Base-by-base conservation (phyloP, 2,113 vertebrate genomes). In the Pachypanchax playfairii region DNA sequence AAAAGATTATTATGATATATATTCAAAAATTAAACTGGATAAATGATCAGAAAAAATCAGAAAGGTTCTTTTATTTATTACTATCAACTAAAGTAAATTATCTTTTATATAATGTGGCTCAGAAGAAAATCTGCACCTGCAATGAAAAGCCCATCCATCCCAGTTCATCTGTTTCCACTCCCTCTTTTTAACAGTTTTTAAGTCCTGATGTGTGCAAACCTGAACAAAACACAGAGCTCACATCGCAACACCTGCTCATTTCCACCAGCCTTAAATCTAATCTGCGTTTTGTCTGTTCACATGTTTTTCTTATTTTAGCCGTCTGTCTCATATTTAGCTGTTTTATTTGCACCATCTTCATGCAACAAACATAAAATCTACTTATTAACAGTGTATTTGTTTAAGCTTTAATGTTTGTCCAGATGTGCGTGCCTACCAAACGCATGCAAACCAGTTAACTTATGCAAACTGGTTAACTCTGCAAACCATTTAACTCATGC, bases 221-320 rank as follows among this genome's bases (percentile, higher is more conserved):
- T 62, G 53, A 70, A 70, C 68, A 76, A 72, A 70, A 56, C 48
- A n/a, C n/a, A n/a, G n/a, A 24, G 58, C 64, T 43, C 36, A 1
- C n/a, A n/a, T n/a, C n/a, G 21, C 33, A 63, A 31, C 17, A 52
- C 17, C 13, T 22, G 18, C 71, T 39, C 18, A 67, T 62, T 48
- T 72, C 4, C 64, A 36, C 50, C 44, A 51, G 62, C 36, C 38
- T 58, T 52, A 9, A 36, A 13, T 18, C 67, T 20, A 60, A 21
- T 76, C 72, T 53, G 75, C 83, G 83, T n/a, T n/a, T n/a, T n/a
- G n/a, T n/a, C 85, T 46, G 4, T 60, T 74, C 56, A 79, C 83
- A 85, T 82, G 4, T 78, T 67, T 38, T 61, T 48, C 49, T 44
- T 54, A 22, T 31, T 75, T 73, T 8, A 68, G 38, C 46, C 57